Base-by-base conservation (phyloP, 2,888 invertebrate genomes). In the Baronia brevicornis region DNA sequence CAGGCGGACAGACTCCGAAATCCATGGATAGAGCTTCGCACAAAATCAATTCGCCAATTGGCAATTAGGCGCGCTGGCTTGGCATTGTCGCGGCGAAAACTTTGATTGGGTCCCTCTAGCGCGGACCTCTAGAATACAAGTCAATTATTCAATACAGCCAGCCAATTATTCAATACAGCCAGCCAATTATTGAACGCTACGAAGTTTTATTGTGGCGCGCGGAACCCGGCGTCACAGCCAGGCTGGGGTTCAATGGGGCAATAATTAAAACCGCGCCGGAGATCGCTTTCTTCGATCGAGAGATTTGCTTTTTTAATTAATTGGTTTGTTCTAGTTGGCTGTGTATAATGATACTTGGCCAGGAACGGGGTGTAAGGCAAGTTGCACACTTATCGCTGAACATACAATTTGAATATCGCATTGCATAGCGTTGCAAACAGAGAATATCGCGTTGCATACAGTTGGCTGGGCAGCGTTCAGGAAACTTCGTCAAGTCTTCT, bases 141-240 rank as follows among this genome's bases (percentile, higher is more conserved):
- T 79, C 79, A 78, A n/a, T n/a, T 77, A 65, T 52, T 65, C 53
- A 71, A 75, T 72, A 61, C 65, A 61, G 70, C 73, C 79, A 79
- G 79, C 79, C 79, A 78, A n/a, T n/a, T 77, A 65, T 52, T 65
- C 53, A 71, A 75, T 72, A 64, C 63, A 62, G 54, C 47, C 35
- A 46, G 55, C 57, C 64, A 70, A 69, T 77, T 75, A 79, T 78
- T 70, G 61, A 64, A 54, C 60, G 66, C 66, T 62, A 50, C 64
- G 64, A 74, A 74, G 72, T 73, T 71, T 68, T 68, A 75, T 77
- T 75, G 72, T 67, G 46, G 54, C 54, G 56, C 54, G 36, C 39
- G 41, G 50, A 58, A 54, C 54, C 58, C 61, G 51, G 65, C 77
- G 79, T 78, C 79, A 77, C 48, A 49, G 59, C 46, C 79, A 78